Conservation (phyloP, 2,113 vertebrate genomes). For the Xiphophorus maculatus region DNA sequence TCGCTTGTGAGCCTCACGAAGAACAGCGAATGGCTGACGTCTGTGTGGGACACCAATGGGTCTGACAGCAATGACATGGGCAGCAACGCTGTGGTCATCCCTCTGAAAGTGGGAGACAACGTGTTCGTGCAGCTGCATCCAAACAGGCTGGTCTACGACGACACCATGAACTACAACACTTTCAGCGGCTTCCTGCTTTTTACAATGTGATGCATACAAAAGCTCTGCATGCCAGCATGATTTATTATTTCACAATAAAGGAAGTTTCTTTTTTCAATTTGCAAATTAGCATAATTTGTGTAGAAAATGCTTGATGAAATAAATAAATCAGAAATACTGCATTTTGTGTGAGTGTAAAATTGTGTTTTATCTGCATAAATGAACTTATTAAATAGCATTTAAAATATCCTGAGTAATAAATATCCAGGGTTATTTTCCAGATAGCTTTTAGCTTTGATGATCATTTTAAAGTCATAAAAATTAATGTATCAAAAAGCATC, state of each 20-base stretch:
- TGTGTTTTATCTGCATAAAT: too few species aligned
- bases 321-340: too few species aligned
- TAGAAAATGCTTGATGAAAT: too few species aligned
- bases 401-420: too few species aligned
- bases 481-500: too few species aligned
- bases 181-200: slow-evolving; percentile 69
- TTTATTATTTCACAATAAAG: neutral
- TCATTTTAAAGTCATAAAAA: too few species aligned
- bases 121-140: slow-evolving; percentile 48
- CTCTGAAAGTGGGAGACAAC: slow-evolving; percentile 55
- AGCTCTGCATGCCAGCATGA: neutral
- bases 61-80: slow-evolving; percentile 36
- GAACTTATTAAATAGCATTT: too few species aligned
- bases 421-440: too few species aligned
- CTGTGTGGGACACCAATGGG: slow-evolving; percentile 44
- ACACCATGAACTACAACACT: slow-evolving; percentile 45
- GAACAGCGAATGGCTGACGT: slow-evolving; percentile 32
- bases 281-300: too few species aligned
- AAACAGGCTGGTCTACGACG: slow-evolving; percentile 41
- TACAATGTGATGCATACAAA: slow-evolving; percentile 14
- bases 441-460: too few species aligned
- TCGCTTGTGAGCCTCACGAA: slow-evolving; percentile 62
- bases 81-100: slow-evolving; percentile 64
- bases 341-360: too few species aligned
- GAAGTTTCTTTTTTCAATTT: neutral